Evolutionary conservation across 2,113 vertebrate species (phyloP).

Genomic region (Sinocyclocheilus rhinocerous): DNA sequence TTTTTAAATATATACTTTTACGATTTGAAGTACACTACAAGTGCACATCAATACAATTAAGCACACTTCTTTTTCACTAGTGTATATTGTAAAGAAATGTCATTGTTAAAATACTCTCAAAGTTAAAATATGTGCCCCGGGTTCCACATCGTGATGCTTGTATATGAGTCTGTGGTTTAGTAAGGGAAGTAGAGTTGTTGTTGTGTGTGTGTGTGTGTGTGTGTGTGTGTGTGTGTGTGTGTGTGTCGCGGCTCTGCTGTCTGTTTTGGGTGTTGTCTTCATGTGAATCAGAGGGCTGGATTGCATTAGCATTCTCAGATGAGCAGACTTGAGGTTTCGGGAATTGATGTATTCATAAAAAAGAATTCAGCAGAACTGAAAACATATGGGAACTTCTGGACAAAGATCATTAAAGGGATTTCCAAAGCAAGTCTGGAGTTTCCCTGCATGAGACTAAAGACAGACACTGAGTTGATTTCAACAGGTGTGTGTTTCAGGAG

Average conservation of each 20-base stretch:
- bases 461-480: background rate
- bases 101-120: background rate
- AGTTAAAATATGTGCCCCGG: background rate
- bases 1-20: background rate
- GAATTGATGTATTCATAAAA: background rate
- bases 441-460: background rate
- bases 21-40: background rate
- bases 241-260: background rate
- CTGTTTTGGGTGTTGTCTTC: background rate
- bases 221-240: slow-evolving; percentile 8
- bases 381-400: slow-evolving; percentile 13
- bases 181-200: background rate
- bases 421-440: slow-evolving; percentile 9
- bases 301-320: slow-evolving; percentile 31
- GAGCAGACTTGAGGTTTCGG: slow-evolving; percentile 11
- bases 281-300: background rate
- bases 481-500: background rate
- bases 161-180: background rate
- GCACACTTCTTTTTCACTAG: background rate
- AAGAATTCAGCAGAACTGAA: slow-evolving; percentile 6
- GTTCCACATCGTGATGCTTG: background rate
- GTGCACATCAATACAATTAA: background rate
- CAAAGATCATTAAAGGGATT: slow-evolving; percentile 28
- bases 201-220: background rate
- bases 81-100: background rate